Conservation (phyloP, 2,113 vertebrate species). For the Tachuris rubrigastra region DNA sequence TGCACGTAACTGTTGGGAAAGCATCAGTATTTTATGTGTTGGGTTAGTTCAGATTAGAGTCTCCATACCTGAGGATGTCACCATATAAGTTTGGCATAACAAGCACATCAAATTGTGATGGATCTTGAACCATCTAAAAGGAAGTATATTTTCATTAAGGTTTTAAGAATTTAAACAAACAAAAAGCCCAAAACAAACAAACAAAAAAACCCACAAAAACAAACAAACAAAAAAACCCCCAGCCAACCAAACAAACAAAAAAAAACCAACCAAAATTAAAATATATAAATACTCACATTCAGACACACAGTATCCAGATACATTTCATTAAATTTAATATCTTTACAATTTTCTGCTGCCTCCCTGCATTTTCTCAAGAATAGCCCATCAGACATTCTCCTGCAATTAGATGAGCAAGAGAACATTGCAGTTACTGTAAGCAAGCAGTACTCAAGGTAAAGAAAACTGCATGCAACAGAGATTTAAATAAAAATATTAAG, state of each 20-base stretch:
- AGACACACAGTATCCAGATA: slow-evolving; percentile 96
- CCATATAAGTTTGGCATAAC: slow-evolving; percentile 98
- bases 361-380: slow-evolving; percentile 94
- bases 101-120: slow-evolving; percentile 92
- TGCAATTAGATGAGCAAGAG: slow-evolving; percentile 59
- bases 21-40: neutral
- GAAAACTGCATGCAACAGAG: neutral
- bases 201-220: too few relatives aligned
- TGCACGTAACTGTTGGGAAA: neutral
- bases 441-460: neutral
- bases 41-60: neutral
- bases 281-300: slow-evolving; percentile 80
- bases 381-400: slow-evolving; percentile 97
- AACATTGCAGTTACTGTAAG: neutral
- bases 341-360: slow-evolving; percentile 93
- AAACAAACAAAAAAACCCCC: neutral
- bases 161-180: neutral
- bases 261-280: neutral
- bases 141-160: neutral
- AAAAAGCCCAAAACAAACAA: too few relatives aligned
- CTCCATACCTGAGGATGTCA: slow-evolving; percentile 90
- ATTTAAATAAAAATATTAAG: neutral
- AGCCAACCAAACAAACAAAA: neutral
- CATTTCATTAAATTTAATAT: slow-evolving; percentile 97
- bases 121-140: slow-evolving; percentile 95